phyloP scores from a whole-genome alignment of 92 coral and sea anemone species.

The Virgularia gustaviana region DNA sequence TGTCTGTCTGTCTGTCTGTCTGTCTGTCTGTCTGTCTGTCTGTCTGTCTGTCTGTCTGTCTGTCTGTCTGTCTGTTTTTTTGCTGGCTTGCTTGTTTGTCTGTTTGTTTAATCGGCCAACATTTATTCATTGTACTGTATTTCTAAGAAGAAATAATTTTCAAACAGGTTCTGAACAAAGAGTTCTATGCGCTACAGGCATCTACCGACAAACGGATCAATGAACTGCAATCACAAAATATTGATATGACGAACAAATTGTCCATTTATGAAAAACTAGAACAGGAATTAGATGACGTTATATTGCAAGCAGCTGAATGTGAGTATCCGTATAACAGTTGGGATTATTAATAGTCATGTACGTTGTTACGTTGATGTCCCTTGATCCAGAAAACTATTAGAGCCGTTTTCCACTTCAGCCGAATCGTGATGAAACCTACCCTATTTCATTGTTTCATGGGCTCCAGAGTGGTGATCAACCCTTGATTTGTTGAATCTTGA shows the following conservation, averaged over 20 bases:
- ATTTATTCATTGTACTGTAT: background rate
- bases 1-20: too few species aligned
- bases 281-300: conserved; percentile 91
- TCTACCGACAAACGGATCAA: conserved; percentile 65
- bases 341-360: background rate
- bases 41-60: background rate
- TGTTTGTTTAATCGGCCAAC: too few species aligned
- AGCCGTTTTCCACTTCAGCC: too few species aligned
- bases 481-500: too few species aligned
- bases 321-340: conserved; percentile 31
- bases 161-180: conserved; percentile 74
- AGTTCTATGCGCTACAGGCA: conserved; percentile 78
- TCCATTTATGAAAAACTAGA: conserved; percentile 78
- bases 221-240: conserved; percentile 64
- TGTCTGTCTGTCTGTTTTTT: background rate
- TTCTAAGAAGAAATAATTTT: background rate
- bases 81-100: background rate
- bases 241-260: conserved; percentile 67
- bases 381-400: too few species aligned
- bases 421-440: too few species aligned
- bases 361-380: too few species aligned
- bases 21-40: background rate
- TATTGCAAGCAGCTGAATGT: conserved; percentile 97
- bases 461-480: too few species aligned
- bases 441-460: too few species aligned